Conservation (phyloP, 2,113 vertebrate genomes). For the Gila orcuttii region DNA sequence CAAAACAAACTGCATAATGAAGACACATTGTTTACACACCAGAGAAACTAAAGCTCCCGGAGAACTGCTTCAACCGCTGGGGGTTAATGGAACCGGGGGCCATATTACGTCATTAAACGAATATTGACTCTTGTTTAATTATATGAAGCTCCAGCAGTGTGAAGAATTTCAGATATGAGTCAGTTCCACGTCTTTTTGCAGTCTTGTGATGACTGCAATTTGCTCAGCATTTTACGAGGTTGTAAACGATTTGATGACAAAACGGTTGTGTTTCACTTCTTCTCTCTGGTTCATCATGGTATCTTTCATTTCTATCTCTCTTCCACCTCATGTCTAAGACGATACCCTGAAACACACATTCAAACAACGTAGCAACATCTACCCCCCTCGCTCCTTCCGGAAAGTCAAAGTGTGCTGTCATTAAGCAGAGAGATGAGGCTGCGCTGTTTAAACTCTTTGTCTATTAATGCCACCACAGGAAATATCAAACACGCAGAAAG, state of each 20-base stretch:
- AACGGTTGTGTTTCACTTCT: neutral
- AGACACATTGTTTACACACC: slow-evolving; percentile 25
- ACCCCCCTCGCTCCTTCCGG: neutral
- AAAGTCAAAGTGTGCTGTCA: slow-evolving; percentile 20
- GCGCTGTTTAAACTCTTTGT: neutral
- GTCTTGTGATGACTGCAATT: neutral
- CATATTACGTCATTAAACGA: slow-evolving; percentile 16
- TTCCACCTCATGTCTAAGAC: neutral
- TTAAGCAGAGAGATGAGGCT: neutral
- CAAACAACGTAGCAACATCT: neutral
- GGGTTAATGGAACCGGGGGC: slow-evolving; percentile 9
- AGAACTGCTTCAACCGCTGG: slow-evolving; percentile 20
- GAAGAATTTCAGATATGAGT: neutral
- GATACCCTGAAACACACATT: neutral
- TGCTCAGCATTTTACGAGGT: neutral
- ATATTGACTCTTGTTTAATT: slow-evolving; percentile 34
- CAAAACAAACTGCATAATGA: slow-evolving; percentile 21
- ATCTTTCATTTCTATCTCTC: neutral
- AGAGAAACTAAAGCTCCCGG: slow-evolving; percentile 1
- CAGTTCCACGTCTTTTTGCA: neutral
- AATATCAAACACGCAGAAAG: slow-evolving; percentile 28
- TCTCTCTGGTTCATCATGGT: neutral
- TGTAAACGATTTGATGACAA: neutral
- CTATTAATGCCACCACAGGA: slow-evolving; percentile 22
- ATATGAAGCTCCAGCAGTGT: slow-evolving; percentile 13